Evolutionary conservation across 2,797 vertebrate species (phyloP).

Genomic region (Alosa sapidissima): DNA sequence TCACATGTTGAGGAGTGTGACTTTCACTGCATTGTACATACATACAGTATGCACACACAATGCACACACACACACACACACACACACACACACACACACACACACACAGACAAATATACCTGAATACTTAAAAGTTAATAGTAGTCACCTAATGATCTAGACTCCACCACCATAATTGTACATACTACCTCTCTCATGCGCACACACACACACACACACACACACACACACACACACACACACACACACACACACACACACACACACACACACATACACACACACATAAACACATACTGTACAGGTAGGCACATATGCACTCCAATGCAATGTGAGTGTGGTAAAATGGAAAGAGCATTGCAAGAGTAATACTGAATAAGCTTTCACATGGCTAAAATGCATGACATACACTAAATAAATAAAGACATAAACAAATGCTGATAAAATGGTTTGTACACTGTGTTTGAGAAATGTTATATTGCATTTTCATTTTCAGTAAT

Average conservation of each 20-base stretch:
- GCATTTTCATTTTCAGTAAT: neutral
- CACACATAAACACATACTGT: neutral
- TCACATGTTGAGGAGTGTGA: conserved; percentile 16
- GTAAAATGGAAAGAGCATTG: neutral
- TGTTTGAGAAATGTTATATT: neutral
- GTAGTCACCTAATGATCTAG: too few species aligned
- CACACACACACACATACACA: conserved; percentile 2
- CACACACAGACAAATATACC: neutral
- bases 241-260: neutral
- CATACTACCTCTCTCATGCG: too few species aligned
- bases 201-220: neutral
- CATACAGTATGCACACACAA: neutral
- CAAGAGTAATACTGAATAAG: neutral
- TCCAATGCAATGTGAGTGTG: neutral
- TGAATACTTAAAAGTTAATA: too few species aligned
- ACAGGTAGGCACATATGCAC: neutral
- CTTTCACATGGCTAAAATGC: neutral
- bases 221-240: neutral
- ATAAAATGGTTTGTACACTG: neutral
- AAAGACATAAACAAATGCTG: neutral
- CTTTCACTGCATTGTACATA: neutral
- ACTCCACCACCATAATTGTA: too few species aligned
- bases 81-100: neutral
- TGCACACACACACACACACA: neutral
- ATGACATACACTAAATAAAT: conserved; percentile 13